These are phyloP conservation scores for Lycia hirtaria DNA, from an alignment of 2,888 invertebrate genomes.

Conservation along the genomic window DNA sequence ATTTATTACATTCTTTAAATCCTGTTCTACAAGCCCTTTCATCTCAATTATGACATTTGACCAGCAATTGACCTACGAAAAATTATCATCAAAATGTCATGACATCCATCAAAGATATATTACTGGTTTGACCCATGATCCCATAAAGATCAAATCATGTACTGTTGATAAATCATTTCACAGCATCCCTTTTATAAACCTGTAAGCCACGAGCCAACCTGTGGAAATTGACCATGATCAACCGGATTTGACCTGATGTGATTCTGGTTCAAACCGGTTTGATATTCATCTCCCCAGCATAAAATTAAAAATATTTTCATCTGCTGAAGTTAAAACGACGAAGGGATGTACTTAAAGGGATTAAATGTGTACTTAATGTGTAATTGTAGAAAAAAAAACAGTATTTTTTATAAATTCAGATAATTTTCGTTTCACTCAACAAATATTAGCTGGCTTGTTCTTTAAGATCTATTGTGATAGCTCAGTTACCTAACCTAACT, in stretches of 20 bases:
- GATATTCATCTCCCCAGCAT: constrained; percentile 31
- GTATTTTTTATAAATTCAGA: too few relatives aligned
- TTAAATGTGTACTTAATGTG: too few relatives aligned
- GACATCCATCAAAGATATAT: neutral
- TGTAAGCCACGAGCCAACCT: constrained; percentile 14
- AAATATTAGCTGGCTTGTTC: too few relatives aligned
- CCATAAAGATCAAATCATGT: neutral
- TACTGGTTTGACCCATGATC: neutral
- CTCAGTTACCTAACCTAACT: too few relatives aligned
- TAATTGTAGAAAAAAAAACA: too few relatives aligned
- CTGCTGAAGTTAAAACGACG: too few relatives aligned
- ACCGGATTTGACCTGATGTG: constrained; percentile 27
- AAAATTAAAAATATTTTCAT: too few relatives aligned
- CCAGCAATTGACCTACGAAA: constrained; percentile 5
- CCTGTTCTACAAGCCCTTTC: neutral
- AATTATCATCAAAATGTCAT: neutral
- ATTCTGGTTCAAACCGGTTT: constrained; percentile 34
- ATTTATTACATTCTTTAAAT: too few relatives aligned
- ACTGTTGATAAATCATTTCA: neutral
- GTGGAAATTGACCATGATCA: neutral
- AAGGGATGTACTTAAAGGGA: too few relatives aligned
- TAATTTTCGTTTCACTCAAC: too few relatives aligned
- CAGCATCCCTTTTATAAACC: constrained; percentile 34
- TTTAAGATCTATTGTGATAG: too few relatives aligned
- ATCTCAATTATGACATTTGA: constrained; percentile 27